Evolutionary conservation across 2,113 vertebrate species (phyloP).

Genomic region (Saccopteryx leptura): DNA sequence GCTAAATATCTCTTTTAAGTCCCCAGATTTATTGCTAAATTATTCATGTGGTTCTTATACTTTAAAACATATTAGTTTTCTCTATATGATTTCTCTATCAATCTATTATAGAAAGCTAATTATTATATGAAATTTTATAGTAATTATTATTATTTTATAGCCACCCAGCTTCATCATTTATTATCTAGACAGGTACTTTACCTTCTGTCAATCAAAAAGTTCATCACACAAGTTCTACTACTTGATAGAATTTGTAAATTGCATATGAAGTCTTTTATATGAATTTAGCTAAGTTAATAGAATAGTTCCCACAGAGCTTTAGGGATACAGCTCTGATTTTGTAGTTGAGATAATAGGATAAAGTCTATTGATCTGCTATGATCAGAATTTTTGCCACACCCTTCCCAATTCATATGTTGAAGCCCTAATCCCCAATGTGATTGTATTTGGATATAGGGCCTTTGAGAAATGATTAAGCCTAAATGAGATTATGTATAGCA

Average conservation of each 20-base stretch:
- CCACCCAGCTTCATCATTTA: neutral
- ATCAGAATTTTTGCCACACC: neutral
- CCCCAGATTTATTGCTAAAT: neutral
- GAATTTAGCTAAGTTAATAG: neutral
- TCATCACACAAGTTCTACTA: neutral
- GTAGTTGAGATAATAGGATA: neutral
- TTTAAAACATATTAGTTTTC: neutral
- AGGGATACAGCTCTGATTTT: neutral
- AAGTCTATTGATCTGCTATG: neutral
- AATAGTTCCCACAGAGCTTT: neutral
- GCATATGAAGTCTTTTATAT: neutral
- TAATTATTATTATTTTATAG: neutral
- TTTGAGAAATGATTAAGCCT: neutral
- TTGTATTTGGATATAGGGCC: neutral
- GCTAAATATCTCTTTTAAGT: neutral
- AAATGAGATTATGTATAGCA: neutral
- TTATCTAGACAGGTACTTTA: neutral
- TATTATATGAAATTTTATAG: conserved; percentile 43
- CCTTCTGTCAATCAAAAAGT: neutral
- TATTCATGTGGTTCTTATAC: neutral
- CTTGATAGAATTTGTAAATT: neutral
- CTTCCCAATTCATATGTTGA: neutral
- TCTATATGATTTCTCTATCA: neutral
- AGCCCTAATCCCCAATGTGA: neutral
- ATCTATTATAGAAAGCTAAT: neutral